A percentile compares a stretch with the other conserved stretches of the same genome.
These are phyloP conservation scores for Mystacornis crossleyi DNA, from an alignment of 2,113 vertebrate genomes.

Conservation along the genomic window DNA sequence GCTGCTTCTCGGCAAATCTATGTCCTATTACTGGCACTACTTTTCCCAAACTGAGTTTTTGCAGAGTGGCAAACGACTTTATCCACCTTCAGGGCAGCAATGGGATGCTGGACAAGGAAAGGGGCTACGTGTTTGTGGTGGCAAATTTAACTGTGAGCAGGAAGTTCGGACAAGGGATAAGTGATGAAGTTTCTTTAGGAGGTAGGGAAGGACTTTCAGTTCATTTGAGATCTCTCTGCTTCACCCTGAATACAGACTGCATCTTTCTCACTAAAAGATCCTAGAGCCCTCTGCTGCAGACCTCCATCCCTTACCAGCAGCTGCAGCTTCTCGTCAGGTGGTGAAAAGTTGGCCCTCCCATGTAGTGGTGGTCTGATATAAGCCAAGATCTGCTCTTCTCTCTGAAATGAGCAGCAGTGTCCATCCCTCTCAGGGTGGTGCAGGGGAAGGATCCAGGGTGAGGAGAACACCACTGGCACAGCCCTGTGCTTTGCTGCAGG, in stretches of 20 bases:
- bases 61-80: background rate
- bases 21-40: background rate
- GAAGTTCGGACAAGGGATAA: background rate
- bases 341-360: accelerated
- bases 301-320: too few species aligned
- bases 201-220: background rate
- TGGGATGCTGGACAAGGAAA: background rate
- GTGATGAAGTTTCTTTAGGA: background rate
- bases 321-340: background rate
- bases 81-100: background rate
- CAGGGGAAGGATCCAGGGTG: too few species aligned
- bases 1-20: background rate
- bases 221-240: background rate
- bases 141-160: background rate
- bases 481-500: background rate
- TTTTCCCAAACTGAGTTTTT: background rate
- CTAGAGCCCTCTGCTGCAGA: background rate
- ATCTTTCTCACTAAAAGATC: background rate
- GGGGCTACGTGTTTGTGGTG: background rate
- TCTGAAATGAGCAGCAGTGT: background rate
- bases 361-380: background rate
- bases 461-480: background rate
- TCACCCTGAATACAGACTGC: background rate
- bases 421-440: accelerated
- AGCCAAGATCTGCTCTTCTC: background rate